Conservation (phyloP, 2,113 vertebrate species). For the Propithecus coquereli region DNA sequence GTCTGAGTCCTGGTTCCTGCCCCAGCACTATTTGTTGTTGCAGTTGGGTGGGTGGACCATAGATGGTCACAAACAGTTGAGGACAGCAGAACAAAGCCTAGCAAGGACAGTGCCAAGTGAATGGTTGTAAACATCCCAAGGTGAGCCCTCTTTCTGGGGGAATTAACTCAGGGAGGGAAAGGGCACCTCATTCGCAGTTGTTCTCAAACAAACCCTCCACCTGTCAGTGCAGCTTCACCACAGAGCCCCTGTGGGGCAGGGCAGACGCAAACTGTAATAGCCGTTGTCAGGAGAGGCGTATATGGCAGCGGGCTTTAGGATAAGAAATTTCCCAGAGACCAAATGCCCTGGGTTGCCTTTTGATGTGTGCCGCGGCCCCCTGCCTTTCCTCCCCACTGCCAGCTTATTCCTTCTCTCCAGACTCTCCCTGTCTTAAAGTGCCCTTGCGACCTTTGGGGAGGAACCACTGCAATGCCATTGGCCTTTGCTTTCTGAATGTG, state of each 20-base stretch:
- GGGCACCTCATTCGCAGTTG: not conserved
- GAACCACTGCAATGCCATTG: not conserved
- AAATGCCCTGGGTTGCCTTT: not conserved
- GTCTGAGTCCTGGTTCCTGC: not conserved
- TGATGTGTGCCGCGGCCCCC: accelerated
- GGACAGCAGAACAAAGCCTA: not conserved
- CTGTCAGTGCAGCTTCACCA: not conserved
- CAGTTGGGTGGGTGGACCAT: not conserved
- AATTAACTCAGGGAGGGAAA: not conserved
- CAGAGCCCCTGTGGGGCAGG: accelerated
- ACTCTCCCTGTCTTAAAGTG: not conserved
- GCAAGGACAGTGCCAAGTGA: not conserved
- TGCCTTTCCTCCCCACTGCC: not conserved
- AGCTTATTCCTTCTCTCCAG: not conserved
- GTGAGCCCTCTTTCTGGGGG: not conserved
- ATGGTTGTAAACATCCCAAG: not conserved
- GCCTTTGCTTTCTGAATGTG: not conserved
- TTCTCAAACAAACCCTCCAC: not conserved
- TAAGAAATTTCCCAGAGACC: not conserved
- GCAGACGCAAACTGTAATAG: not conserved
- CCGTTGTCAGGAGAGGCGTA: accelerated
- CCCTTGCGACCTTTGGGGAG: not conserved
- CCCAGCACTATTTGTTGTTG: not conserved
- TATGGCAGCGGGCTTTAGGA: not conserved
- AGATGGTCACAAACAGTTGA: not conserved